phyloP scores from a whole-genome alignment of 35 echinoderm and acorn worm species.

The Heliocidaris tuberculata region DNA sequence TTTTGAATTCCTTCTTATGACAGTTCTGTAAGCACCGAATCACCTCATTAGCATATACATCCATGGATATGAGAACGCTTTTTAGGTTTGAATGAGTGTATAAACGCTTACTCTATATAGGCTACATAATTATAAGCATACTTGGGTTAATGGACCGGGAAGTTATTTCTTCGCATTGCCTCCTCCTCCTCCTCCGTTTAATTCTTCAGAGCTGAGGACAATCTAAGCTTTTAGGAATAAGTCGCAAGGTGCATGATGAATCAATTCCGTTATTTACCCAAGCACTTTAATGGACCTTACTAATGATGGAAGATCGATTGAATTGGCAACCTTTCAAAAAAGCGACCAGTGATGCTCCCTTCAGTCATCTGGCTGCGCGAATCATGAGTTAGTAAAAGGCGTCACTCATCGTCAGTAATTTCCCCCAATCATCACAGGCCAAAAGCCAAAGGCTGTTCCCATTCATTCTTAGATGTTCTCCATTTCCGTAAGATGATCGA shows the following conservation, averaged over 20 bases:
- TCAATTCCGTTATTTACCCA: neutral
- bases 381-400: neutral
- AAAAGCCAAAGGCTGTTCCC: neutral
- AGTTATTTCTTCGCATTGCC: no score
- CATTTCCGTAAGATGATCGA: neutral
- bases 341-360: neutral
- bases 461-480: neutral
- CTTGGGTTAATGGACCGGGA: neutral
- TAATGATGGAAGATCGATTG: neutral
- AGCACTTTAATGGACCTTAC: constrained; percentile 16
- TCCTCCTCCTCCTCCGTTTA: neutral
- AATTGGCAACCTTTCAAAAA: neutral
- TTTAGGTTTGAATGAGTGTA: neutral
- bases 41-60: neutral
- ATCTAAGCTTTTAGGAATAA: neutral
- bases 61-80: neutral
- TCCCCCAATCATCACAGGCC: neutral
- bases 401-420: neutral
- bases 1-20: neutral
- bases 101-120: neutral
- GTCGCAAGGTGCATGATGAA: neutral
- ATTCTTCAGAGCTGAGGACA: neutral
- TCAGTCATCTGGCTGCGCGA: neutral
- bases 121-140: no score
- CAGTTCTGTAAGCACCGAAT: neutral